Base-by-base conservation (phyloP, 2,888 invertebrate species). In the Ashinkailepas kermadecensis region DNA sequence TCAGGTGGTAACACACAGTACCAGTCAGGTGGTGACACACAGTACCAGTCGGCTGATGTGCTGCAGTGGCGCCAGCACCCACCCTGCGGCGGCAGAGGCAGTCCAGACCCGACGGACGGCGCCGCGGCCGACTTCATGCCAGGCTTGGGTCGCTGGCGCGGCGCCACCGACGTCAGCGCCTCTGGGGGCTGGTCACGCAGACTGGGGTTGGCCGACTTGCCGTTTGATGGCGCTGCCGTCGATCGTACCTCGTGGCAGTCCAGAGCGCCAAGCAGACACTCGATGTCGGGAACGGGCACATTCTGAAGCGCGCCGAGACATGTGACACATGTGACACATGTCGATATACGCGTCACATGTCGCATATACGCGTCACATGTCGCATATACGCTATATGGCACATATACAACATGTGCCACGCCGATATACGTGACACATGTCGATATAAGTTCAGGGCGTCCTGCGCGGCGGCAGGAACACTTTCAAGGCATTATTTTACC, bases 71-170 rank as follows among this genome's bases (percentile, higher is more conserved):
- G 3, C 13, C 65, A n/a, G 18, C 25, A 81, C 67, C 23, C 11
- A 57, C 56, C 67, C 39, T 39, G 85, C 13, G 87, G 86, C 81
- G 86, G 87, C 67, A 87, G 85, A 65, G 87, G 87, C 58, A 87
- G 85, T 11, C 80, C 62, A 9, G 74, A 80, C 1, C 65, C 81
- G 15, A 58, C 79, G 56, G 78, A 74, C 23, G n/a, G 85, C 85
- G 70, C 86, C 83, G 25, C 83, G 82, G 64, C 84, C 62, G 82
- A 81, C 81, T 64, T 84, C 83, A 81, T 85, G 83, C 64, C 85
- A 81, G 82, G 93, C 87, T 94, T 94, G 15, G 95, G 95, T 85
- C 95, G 89, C 87, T 94, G 94, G 81, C 95, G 89, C 7, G 95
- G 95, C 81, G 93, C 93, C 56, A 95, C 94, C 84, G 93, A 93